Base-by-base conservation (phyloP, 2,888 invertebrate species). In the Apodemia zela region DNA sequence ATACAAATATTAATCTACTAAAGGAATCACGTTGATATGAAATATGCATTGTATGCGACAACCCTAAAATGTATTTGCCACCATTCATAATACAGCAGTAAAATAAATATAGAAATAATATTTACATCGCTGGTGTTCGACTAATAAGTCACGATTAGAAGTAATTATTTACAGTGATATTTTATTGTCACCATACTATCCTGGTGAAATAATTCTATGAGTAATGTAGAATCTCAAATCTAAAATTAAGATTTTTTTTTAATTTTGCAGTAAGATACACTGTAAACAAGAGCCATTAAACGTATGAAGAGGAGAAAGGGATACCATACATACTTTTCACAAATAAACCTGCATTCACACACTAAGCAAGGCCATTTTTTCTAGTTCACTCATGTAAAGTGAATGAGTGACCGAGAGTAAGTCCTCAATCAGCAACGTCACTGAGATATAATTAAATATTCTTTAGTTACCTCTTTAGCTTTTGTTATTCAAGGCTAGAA, bases 141-240 rank as follows among this genome's bases (percentile, higher is more conserved):
- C 76, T 76, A 76, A 75, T 49, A 75, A 68, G 71, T 75, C 76
- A 70, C 77, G 78, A 81, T 85, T 85, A 82, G 81, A 84, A 78
- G 84, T 87, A 85, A 79, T 80, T 89, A 87, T 88, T 73, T 89
- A 89, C 88, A 90, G 73, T 85, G 86, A 87, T 88, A 87, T 87
- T 81, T 90, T 90, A 89, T 89, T 89, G 89, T 90, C 90, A 89
- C 89, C 90, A 89, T 86, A 78, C 79, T 77, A 80, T 73, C 68
- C 65, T 89, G 89, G 90, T 89, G 89, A 89, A 77, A 79, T 79
- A 80, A 73, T 17, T 54, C 58, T 63, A 61, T 35, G 38, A 63
- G 54, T 63, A 61, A 61, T 33, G 11, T 64, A 60, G 33, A 65
- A 58, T 45, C 49, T 33, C 51, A 47, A 60, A 64, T 42, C 38